Evolutionary conservation across 2,888 invertebrate genomes (phyloP).

Genomic region (Volucella inanis): DNA sequence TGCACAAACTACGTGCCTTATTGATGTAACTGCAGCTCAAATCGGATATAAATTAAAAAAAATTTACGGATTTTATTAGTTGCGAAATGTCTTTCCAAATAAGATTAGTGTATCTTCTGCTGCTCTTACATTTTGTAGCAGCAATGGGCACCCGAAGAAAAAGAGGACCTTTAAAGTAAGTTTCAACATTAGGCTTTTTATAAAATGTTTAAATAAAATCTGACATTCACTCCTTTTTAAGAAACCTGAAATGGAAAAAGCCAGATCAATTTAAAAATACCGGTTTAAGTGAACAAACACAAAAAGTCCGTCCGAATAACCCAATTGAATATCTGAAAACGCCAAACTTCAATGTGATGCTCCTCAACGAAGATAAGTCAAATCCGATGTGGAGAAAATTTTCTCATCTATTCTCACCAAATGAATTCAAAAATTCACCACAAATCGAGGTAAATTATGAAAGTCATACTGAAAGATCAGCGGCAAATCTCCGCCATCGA

Average conservation of each 20-base stretch:
- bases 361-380: slow-evolving; percentile 51
- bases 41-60: slow-evolving; percentile 19
- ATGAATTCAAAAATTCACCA: slow-evolving; percentile 36
- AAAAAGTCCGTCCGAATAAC: neutral
- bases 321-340: slow-evolving; percentile 63
- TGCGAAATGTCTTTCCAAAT: slow-evolving; percentile 37
- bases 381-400: slow-evolving; percentile 63
- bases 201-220: neutral
- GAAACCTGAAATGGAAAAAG: slow-evolving; percentile 12
- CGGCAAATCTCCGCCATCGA: slow-evolving; percentile 15
- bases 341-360: slow-evolving; percentile 62
- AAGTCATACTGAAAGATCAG: slow-evolving; percentile 1
- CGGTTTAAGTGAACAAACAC: neutral
- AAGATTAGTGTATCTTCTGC: neutral
- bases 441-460: slow-evolving; percentile 68
- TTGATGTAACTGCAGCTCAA: neutral
- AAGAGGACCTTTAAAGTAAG: slow-evolving; percentile 43
- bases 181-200: neutral
- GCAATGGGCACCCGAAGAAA: slow-evolving; percentile 1
- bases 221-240: neutral
- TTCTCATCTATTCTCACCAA: slow-evolving; percentile 54
- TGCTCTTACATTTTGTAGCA: slow-evolving; percentile 20
- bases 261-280: slow-evolving; percentile 4
- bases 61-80: neutral
- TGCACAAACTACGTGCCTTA: slow-evolving; percentile 12